Conservation (phyloP, 2,113 vertebrate genomes). For the Echinops telfairi region DNA sequence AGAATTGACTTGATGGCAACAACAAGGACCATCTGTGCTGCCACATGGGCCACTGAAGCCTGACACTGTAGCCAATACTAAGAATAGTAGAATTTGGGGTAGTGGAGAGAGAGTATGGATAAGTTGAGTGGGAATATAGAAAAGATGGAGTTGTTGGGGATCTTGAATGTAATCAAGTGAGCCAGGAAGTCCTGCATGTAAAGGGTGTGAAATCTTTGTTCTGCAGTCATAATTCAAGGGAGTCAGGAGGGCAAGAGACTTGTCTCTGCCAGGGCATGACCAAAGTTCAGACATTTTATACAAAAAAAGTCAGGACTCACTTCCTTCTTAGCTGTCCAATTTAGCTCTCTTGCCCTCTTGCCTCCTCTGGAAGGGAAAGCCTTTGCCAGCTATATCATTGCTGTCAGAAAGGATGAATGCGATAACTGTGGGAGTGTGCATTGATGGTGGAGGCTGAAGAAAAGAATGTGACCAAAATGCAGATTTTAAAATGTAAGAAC, state of each 20-base stretch:
- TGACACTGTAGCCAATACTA: background rate
- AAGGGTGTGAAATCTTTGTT: background rate
- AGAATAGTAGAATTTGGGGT: background rate
- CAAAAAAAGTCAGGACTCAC: background rate
- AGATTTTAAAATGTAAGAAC: constrained; percentile 8
- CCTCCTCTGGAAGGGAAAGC: background rate
- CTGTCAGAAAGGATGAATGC: background rate
- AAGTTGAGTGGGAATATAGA: too few relatives aligned
- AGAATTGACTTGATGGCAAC: background rate
- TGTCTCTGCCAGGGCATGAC: too few relatives aligned
- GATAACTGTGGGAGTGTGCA: background rate
- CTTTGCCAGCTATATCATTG: background rate
- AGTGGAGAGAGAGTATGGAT: background rate
- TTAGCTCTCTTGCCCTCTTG: background rate
- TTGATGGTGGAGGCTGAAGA: background rate
- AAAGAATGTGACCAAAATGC: background rate
- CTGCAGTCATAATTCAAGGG: background rate
- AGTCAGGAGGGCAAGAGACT: background rate
- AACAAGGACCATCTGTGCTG: background rate
- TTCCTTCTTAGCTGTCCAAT: too few relatives aligned
- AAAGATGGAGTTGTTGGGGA: background rate
- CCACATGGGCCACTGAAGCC: background rate
- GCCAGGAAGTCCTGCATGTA: background rate
- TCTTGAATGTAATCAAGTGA: background rate
- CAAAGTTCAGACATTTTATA: too few relatives aligned